Evolutionary conservation across 1,140 invertebrate genomes (phyloP).

Genomic region (Panagrolaimus sp.): DNA sequence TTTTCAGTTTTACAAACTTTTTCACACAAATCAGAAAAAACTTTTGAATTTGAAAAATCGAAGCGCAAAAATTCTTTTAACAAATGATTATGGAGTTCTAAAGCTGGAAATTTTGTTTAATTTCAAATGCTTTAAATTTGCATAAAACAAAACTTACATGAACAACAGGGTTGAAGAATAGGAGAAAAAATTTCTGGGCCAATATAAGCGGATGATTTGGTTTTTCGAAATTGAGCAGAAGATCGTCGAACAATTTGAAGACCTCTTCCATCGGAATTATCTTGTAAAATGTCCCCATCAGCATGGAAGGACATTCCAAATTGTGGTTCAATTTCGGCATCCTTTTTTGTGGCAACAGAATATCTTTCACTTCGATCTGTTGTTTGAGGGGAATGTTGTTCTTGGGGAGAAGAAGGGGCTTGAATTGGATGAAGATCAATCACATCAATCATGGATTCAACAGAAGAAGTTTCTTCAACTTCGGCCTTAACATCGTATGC

Average conservation of each 20-base stretch:
- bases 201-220: neutral
- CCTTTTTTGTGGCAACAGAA: neutral
- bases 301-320: neutral
- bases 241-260: constrained; percentile 13
- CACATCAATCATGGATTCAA: constrained; percentile 24
- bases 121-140: neutral
- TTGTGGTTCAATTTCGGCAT: neutral
- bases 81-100: neutral
- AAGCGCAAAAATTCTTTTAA: constrained; percentile 27
- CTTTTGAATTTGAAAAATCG: constrained; percentile 21
- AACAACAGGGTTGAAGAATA: constrained; percentile 21
- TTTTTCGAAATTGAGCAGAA: constrained; percentile 17
- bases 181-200: constrained; percentile 10
- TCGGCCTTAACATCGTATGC: constrained; percentile 15
- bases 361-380: too few relatives aligned
- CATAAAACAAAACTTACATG: neutral
- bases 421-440: constrained; percentile 21
- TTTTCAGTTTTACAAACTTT: too few relatives aligned
- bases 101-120: constrained; percentile 5
- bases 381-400: constrained; percentile 15
- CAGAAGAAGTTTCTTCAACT: constrained; percentile 21
- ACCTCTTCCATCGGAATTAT: neutral
- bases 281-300: neutral
- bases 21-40: too few relatives aligned
- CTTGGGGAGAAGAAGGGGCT: too few relatives aligned